Evolutionary conservation across 1,140 invertebrate species (phyloP), one percentile per base, ranked within the genome.

Genomic region (Papilio dardanus): DNA sequence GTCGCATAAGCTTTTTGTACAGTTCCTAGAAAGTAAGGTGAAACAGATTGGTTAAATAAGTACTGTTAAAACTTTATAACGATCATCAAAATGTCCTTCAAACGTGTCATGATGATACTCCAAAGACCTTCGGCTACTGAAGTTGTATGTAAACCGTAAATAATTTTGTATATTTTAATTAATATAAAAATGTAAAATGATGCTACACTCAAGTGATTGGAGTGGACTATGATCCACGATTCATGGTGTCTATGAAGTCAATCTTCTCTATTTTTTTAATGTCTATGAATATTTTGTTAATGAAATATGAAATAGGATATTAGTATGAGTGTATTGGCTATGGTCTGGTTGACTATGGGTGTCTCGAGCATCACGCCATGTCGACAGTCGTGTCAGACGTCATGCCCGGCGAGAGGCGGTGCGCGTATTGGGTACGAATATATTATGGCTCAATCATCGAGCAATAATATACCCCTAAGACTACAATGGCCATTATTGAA

Each of bases 161-260:
- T 58, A 28, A 58, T 58, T 58, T 14, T 58, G 24, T 8, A 58
- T 28, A 58, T 58, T 58, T 58, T 28, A 58, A 28, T 54, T 21
- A 54, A 24, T 24, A 54, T 54, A 24, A 58, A 35, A 28, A 28
- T 58, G 24, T 28, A 14, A 58, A 58, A 58, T 58, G 54, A 28
- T 58, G 54, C 54, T 54, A 24, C 50, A 54, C 3, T 24, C 54
- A 58, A 54, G 50, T 54, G 50, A 58, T 58, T 58, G 1, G 54
- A 14, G 24, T 28, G 54, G 54, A 58, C 21, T 58, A 28, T 12
- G 10, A 21, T 21, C n/a, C n/a, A n/a, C n/a, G n/a, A n/a, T n/a
- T n/a, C n/a, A n/a, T 58, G 7, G 54, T 58, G 54, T 58, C 54
- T 10, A 58, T 24, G 21, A 14, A n/a, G n/a, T n/a, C n/a, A n/a